Base-by-base conservation (phyloP, 2,113 vertebrate genomes). In the Lagopus leucura region DNA sequence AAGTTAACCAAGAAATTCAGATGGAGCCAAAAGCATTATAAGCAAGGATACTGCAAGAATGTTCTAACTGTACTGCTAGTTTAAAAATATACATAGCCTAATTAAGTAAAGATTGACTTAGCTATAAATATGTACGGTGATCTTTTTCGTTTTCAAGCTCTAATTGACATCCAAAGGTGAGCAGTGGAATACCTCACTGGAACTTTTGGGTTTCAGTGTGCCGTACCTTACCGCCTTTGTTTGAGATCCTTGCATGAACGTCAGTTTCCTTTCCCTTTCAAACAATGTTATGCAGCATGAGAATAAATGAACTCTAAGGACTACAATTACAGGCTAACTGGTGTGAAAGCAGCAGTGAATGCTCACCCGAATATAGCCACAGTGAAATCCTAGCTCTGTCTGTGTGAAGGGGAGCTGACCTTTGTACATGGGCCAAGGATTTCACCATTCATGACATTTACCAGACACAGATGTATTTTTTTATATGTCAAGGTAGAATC, bases 1-100 rank as follows among this genome's bases (percentile, higher is more conserved):
- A 91, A 93, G 79, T 74, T 77, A 86, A 80, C 60, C 32, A 80
- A 82, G 87, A 94, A 78, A 91, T 80, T 88, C 69, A 78, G 86
- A 69, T 79, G 64, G 30, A 91, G 75, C 75, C 89, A 89, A 94
- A 91, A 88, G 85, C 55, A 88, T 91, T 66, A 80, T 4, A 50
- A 94, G 67, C 8, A n/a, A 45, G 92, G 55, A 81, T 83, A 86
- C 13, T 77, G 61, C n/a, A 80, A 83, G 76, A 91, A 11, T 71
- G 82, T 88, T 86, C 28, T 28, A 92, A 42, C 61, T 75, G 47
- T 86, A 83, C 65, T 2, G 6, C 45, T 74, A 18, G 32, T 61
- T 66, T 18, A 82, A 85, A 86, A 78, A 87, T 82, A 30, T 3
- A 13, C 1, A n/a, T 75, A 85, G 36, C 45, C 54, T 86, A 88